A percentile compares a stretch with the other conserved stretches of the same genome.
phyloP scores from a whole-genome alignment of 2,888 invertebrate species.

The Crossocerus cetratus region DNA sequence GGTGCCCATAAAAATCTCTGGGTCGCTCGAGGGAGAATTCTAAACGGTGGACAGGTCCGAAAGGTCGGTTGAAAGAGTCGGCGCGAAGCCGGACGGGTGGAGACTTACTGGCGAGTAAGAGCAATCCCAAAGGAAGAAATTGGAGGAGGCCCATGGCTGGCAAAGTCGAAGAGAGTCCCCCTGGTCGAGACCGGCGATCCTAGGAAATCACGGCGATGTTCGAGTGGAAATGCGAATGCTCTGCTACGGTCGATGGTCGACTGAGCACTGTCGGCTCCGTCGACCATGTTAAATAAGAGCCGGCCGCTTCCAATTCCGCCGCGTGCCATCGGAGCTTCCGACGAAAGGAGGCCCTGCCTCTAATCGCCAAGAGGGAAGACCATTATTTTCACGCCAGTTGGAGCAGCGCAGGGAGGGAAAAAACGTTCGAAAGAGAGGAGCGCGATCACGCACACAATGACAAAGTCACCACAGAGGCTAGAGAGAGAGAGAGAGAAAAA shows the following conservation, averaged over 20 bases:
- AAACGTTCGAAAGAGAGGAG: too few species aligned
- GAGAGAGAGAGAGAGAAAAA: too few species aligned
- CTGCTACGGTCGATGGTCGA: conserved; percentile 61
- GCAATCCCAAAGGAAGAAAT: conserved; percentile 19
- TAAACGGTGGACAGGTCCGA: neutral
- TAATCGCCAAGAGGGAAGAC: conserved; percentile 11
- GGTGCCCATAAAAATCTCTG: too few species aligned
- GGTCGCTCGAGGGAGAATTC: too few species aligned
- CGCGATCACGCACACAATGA: too few species aligned
- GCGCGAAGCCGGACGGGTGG: neutral
- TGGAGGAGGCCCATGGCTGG: conserved; percentile 36
- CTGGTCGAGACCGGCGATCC: neutral
- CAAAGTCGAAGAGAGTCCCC: conserved; percentile 3
- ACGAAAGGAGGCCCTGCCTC: conserved; percentile 19
- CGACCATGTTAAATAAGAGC: conserved; percentile 68
- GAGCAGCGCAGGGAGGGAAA: conserved; percentile 1
- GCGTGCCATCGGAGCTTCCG: conserved; percentile 38
- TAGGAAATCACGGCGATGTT: conserved; percentile 13
- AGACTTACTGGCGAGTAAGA: conserved; percentile 43
- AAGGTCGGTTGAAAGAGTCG: neutral
- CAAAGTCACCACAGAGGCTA: too few species aligned
- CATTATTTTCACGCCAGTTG: neutral
- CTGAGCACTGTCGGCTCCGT: conserved; percentile 60
- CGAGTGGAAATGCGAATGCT: conserved; percentile 43
- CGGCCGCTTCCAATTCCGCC: conserved; percentile 53